Conservation (phyloP, 2,888 invertebrate genomes). For the Gnatocerus cornutus region DNA sequence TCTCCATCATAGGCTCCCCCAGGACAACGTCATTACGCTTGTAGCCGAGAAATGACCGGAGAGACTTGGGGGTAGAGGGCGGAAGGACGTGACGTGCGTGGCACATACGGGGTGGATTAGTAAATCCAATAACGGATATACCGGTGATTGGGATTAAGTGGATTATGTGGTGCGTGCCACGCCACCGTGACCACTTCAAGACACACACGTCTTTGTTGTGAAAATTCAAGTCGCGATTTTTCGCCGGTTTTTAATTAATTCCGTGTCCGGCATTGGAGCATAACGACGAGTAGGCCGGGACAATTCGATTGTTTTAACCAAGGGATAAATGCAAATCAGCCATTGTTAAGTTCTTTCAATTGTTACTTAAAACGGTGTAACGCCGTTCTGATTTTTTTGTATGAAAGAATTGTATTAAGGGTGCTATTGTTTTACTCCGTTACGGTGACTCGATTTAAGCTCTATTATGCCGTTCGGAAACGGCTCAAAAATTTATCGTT, state of each 20-base stretch:
- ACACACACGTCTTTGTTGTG: too few species aligned
- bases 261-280: constrained; percentile 47
- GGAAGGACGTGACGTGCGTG: constrained; percentile 47
- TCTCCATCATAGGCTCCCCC: constrained; percentile 56
- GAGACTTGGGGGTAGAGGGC: constrained; percentile 49
- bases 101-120: constrained; percentile 10
- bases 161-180: constrained; percentile 3
- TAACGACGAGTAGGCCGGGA: constrained; percentile 42
- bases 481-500: constrained; percentile 66
- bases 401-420: constrained; percentile 59
- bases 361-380: constrained; percentile 66
- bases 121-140: constrained; percentile 38
- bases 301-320: constrained; percentile 65
- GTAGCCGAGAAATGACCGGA: constrained; percentile 54
- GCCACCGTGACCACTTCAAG: background rate
- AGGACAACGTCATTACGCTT: constrained; percentile 51
- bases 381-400: constrained; percentile 62
- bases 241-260: constrained; percentile 41
- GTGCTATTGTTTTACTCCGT: constrained; percentile 64
- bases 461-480: constrained; percentile 66
- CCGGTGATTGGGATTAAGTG: constrained; percentile 28
- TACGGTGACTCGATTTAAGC: constrained; percentile 65
- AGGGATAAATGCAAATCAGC: constrained; percentile 61
- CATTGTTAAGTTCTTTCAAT: constrained; percentile 51
- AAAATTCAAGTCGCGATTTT: too few species aligned